phyloP scores from a whole-genome alignment of 2,888 invertebrate species.

The Pristionchus entomophagus region DNA sequence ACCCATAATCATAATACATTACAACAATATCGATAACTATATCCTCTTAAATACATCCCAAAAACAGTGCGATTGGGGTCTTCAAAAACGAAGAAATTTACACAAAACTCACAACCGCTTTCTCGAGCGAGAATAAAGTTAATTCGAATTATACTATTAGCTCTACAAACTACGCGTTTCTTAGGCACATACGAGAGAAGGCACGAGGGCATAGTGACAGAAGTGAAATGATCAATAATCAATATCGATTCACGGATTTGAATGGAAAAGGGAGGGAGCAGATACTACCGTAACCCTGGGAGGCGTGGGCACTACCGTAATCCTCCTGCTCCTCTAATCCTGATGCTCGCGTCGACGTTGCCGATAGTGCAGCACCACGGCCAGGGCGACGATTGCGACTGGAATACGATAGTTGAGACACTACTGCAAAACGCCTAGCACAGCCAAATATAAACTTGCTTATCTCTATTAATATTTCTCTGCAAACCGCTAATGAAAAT shows the following conservation, averaged over 20 bases:
- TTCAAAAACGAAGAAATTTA: neutral
- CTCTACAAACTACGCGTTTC: slow-evolving; percentile 25
- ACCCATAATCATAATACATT: neutral
- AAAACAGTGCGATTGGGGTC: neutral
- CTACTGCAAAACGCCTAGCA: too few relatives aligned
- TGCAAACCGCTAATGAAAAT: too few relatives aligned
- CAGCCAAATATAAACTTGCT: too few relatives aligned
- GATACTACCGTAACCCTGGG: neutral
- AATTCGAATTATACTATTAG: slow-evolving; percentile 24
- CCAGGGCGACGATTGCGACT: neutral
- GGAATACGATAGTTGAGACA: neutral
- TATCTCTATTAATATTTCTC: too few relatives aligned
- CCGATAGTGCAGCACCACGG: neutral
- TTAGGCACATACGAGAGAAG: slow-evolving; percentile 28
- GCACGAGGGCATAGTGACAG: neutral
- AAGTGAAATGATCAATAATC: neutral
- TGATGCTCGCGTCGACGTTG: slow-evolving; percentile 5
- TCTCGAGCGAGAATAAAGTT: neutral
- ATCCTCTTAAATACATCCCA: slow-evolving; percentile 11
- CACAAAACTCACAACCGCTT: too few relatives aligned
- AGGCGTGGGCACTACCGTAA: neutral
- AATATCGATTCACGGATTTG: neutral
- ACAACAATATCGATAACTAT: slow-evolving; percentile 15
- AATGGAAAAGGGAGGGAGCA: neutral
- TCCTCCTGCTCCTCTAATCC: neutral